Base-by-base conservation (phyloP, 2,113 vertebrate species). In the Jacana jacana region DNA sequence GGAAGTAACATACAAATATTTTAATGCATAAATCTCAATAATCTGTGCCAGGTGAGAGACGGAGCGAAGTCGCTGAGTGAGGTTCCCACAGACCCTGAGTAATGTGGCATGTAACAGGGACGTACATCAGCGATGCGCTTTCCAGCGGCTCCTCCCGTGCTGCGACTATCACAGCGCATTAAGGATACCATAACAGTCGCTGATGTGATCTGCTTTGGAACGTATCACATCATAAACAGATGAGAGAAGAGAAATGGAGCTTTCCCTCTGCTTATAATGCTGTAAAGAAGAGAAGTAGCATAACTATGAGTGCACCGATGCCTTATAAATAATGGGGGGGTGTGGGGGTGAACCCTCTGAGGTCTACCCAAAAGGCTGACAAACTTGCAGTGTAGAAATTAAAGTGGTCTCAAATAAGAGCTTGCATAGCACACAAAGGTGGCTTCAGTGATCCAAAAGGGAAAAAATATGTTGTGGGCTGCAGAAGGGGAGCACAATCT, bases 141-240 rank as follows among this genome's bases (percentile, higher is more conserved):
- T 30, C 28, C 28, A 7, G 77, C 19, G 4, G 66, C 86, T 88
- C 86, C 49, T 68, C 81, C 27, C 35, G 54, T 3, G 46, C 80
- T 55, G 92, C 7, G 40, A 84, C 94, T 84, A 92, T 93, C 94
- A 87, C 91, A 87, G 91, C 0, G 33, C 91, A 86, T 90, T 78
- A 94, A 76, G 96, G 90, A 93, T 81, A 39, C 95, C 94, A 40
- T 51, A 85, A 94, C 91, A 85, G 85, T 60, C 40, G 65, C 95
- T 91, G 97, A 81, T 60, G 92, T 35, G 93, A 91, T 81, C 30
- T 35, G 95, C 97, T 89, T 58, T 81, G 95, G 94, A 96, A 97
- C 86, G 42, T 24, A 86, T 81, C 71, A n/a, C 86, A 61, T 39
- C 86, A 68, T 85, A 95, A 96, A 97, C 95, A 95, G 48, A 54